Evolutionary conservation across 2,888 invertebrate genomes (phyloP).

Genomic region (Diloba caeruleocephala): DNA sequence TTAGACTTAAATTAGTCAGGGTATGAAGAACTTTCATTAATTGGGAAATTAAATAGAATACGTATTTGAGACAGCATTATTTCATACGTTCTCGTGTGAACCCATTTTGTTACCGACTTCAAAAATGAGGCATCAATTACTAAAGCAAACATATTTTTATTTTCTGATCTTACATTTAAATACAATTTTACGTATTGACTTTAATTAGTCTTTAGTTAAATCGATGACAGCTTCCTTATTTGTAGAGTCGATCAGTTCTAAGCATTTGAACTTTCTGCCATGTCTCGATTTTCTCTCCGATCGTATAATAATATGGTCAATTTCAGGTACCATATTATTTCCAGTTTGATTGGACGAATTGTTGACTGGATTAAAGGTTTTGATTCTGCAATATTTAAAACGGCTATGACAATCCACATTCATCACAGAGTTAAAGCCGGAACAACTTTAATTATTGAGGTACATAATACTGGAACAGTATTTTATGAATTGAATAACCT

Average conservation of each 20-base stretch:
- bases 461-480: too few relatives aligned
- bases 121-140: too few relatives aligned
- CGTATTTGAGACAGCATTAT: too few relatives aligned
- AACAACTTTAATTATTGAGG: too few relatives aligned
- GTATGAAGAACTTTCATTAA: too few relatives aligned
- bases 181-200: not conserved
- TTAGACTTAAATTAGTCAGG: too few relatives aligned
- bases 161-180: not conserved
- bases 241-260: constrained; percentile 47
- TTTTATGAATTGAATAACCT: too few relatives aligned
- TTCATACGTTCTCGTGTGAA: too few relatives aligned
- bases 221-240: constrained; percentile 42
- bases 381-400: constrained; percentile 16
- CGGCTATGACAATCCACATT: not conserved
- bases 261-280: constrained; percentile 46
- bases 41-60: too few relatives aligned
- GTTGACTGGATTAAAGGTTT: not conserved
- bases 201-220: constrained; percentile 36
- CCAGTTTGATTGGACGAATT: not conserved
- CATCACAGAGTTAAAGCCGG: too few relatives aligned
- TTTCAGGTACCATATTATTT: not conserved
- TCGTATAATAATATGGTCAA: not conserved
- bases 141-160: not conserved
- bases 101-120: too few relatives aligned
- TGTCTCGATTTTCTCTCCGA: not conserved